These are phyloP conservation scores for Eudemis profundana DNA, from an alignment of 2,888 invertebrate genomes.

Conservation along the genomic window DNA sequence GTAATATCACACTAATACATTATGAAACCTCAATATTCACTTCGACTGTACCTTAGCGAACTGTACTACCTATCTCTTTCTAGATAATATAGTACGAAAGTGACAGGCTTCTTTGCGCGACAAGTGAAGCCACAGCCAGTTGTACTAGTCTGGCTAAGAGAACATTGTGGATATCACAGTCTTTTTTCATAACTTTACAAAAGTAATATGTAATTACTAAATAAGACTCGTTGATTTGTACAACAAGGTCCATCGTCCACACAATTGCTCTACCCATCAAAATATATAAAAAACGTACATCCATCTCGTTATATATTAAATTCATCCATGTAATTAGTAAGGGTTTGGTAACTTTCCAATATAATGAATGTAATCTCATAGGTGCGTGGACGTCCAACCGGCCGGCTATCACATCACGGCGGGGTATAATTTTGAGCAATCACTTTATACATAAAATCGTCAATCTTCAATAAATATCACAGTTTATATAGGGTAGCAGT, in stretches of 20 bases:
- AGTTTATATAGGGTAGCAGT: constrained; percentile 24
- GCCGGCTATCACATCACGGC: constrained; percentile 60
- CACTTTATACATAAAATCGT: constrained; percentile 47
- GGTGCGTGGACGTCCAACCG: constrained; percentile 23
- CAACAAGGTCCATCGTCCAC: constrained; percentile 49
- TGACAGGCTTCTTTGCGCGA: no score
- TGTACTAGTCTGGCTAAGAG: no score
- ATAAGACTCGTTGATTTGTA: no score
- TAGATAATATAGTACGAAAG: no score
- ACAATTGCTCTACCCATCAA: constrained; percentile 44
- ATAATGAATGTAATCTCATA: constrained; percentile 47
- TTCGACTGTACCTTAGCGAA: no score
- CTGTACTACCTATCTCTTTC: no score
- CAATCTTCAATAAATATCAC: constrained; percentile 32
- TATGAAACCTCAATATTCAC: no score
- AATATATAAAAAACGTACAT: constrained; percentile 45
- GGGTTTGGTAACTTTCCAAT: constrained; percentile 60
- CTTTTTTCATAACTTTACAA: no score
- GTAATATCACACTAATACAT: no score
- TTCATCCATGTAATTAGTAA: constrained; percentile 50
- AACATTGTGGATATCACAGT: no score
- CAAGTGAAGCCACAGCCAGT: no score
- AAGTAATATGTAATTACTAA: no score
- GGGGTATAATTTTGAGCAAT: constrained; percentile 73
- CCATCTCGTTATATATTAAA: constrained; percentile 46